Evolutionary conservation across 2,113 vertebrate genomes (phyloP).

Genomic region (Verasper variegatus): DNA sequence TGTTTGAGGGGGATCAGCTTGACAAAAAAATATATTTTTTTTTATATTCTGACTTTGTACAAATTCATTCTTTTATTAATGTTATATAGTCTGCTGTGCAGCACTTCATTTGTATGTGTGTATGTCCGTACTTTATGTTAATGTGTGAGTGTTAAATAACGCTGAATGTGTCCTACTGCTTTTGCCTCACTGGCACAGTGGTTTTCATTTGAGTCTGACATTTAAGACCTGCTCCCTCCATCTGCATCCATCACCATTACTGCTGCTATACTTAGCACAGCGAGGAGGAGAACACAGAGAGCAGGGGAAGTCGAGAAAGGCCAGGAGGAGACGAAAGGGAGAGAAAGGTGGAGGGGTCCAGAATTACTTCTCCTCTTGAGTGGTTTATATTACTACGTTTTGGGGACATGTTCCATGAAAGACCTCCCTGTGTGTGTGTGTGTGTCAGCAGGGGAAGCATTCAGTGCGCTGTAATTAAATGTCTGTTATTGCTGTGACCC

Average conservation of each 20-base stretch:
- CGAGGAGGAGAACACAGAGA: conserved; percentile 27
- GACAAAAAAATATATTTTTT: no score
- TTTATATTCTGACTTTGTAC: no score
- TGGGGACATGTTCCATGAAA: conserved; percentile 64
- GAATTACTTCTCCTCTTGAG: conserved; percentile 69
- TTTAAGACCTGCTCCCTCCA: conserved; percentile 70
- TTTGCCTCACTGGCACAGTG: conserved; percentile 57
- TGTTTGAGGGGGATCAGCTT: no score
- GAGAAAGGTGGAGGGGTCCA: conserved; percentile 31
- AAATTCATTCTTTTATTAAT: not conserved
- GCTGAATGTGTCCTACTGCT: conserved; percentile 55
- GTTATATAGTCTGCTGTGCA: not conserved
- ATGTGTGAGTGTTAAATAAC: conserved; percentile 54
- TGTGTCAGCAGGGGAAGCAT: conserved; percentile 44
- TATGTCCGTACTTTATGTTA: not conserved
- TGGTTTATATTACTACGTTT: conserved; percentile 75
- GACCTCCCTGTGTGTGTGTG: conserved; percentile 33
- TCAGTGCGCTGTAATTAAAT: conserved; percentile 76
- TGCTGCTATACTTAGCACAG: conserved; percentile 61
- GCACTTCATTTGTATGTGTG: not conserved
- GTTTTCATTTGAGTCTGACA: conserved; percentile 77
- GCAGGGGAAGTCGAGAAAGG: conserved; percentile 33
- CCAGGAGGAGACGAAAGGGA: conserved; percentile 25
- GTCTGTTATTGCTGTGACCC: conserved; percentile 70
- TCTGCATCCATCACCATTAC: conserved; percentile 75